Percentiles rank a stretch among this genome's conserved stretches.
Evolutionary conservation across 2,113 vertebrate species (phyloP).

Genomic region (Castor canadensis): DNA sequence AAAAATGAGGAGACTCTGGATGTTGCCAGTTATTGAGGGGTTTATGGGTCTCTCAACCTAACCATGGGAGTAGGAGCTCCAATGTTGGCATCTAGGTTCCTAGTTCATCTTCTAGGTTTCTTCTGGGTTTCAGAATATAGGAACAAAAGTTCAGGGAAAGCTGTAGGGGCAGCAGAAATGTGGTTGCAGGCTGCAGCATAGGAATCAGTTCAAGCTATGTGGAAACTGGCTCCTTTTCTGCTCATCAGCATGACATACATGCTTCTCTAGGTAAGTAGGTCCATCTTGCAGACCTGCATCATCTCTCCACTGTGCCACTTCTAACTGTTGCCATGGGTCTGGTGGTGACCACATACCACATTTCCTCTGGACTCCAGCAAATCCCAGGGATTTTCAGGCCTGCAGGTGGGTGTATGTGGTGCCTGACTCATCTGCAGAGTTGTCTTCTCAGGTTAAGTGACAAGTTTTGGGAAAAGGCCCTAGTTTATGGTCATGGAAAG

Average conservation of each 20-base stretch:
- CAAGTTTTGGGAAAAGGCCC: neutral
- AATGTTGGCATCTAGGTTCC: neutral
- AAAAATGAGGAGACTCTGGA: neutral
- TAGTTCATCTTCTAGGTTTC: conserved; percentile 31
- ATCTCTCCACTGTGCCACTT: neutral
- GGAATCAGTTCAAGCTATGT: neutral
- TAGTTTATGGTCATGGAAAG: neutral
- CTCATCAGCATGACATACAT: neutral
- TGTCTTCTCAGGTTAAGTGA: conserved; percentile 7
- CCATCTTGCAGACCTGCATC: neutral
- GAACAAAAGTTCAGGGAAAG: neutral
- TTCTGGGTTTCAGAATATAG: conserved; percentile 12
- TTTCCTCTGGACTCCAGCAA: neutral
- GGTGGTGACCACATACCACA: neutral
- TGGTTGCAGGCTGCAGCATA: neutral
- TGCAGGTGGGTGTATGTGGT: neutral
- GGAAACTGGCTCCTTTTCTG: conserved; percentile 3
- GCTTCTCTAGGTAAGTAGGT: neutral
- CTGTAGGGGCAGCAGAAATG: neutral
- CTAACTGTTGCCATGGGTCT: neutral
- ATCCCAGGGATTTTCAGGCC: neutral
- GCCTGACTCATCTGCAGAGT: neutral
- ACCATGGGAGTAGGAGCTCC: neutral
- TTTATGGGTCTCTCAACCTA: neutral
- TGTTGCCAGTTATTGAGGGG: neutral